Evolutionary conservation across 2,113 vertebrate species (phyloP).

Genomic region (Oostethus manadensis): DNA sequence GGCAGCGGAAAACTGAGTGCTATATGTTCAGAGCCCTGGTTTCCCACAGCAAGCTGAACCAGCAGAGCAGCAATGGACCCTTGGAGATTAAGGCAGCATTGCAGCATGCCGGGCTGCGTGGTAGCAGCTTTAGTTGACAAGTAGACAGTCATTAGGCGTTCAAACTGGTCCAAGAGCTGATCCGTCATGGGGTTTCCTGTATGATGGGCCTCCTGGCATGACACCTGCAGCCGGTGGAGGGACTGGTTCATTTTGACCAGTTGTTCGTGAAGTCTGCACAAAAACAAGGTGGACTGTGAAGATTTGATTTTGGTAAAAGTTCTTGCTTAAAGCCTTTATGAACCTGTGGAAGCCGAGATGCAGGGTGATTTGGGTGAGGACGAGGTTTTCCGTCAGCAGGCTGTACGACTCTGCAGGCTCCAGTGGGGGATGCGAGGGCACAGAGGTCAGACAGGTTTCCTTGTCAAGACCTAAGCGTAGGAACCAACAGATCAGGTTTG

Average conservation of each 20-base stretch:
- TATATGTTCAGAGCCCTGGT: conserved; percentile 77
- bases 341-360: conserved; percentile 94
- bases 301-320: background rate
- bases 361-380: conserved; percentile 89
- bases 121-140: conserved; percentile 91
- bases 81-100: conserved; percentile 93
- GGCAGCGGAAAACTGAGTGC: conserved; percentile 85
- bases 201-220: conserved; percentile 92
- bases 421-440: conserved; percentile 75
- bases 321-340: background rate
- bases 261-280: conserved; percentile 88
- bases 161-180: conserved; percentile 91
- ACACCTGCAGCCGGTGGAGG: conserved; percentile 92
- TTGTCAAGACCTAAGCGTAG: conserved; percentile 84
- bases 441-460: conserved; percentile 91
- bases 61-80: conserved; percentile 87
- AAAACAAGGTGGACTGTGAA: background rate
- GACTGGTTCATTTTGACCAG: conserved; percentile 99
- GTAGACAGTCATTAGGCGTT: conserved; percentile 94
- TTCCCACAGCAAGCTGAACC: conserved; percentile 85
- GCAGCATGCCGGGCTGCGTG: conserved; percentile 89
- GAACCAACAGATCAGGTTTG: background rate
- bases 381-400: conserved; percentile 93
- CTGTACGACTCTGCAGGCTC: conserved; percentile 86
- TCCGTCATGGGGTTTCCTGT: conserved; percentile 81